Percentiles rank a stretch among this genome's conserved stretches.
phyloP scores from a whole-genome alignment of 2,888 invertebrate genomes.

The Ecdyonurus torrentis region DNA sequence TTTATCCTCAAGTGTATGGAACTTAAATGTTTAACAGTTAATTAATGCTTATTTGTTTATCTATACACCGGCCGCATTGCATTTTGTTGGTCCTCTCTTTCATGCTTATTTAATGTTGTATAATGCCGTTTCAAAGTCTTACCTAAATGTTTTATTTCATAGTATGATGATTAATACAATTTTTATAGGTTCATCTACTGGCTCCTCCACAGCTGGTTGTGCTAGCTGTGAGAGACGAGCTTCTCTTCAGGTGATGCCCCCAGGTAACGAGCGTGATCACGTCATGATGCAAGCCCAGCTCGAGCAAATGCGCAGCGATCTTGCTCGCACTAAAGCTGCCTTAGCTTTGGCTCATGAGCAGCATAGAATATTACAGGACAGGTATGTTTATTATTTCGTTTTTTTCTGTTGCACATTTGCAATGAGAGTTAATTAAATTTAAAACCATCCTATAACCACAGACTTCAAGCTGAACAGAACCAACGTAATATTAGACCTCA shows the following conservation, averaged over 20 bases:
- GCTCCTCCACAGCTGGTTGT: background rate
- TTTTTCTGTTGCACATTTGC: background rate
- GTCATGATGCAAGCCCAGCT: conserved; percentile 26
- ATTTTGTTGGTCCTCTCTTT: too few relatives aligned
- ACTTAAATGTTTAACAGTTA: too few relatives aligned
- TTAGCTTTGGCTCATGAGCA: conserved; percentile 25
- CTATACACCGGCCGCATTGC: too few relatives aligned
- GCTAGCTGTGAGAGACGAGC: conserved; percentile 14
- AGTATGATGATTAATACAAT: too few relatives aligned
- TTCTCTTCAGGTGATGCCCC: conserved; percentile 15
- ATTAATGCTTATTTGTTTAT: too few relatives aligned
- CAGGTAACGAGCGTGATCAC: conserved; percentile 14
- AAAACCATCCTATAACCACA: background rate
- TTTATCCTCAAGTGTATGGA: too few relatives aligned
- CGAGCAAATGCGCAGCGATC: conserved; percentile 26
- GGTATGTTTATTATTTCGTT: conserved; percentile 21
- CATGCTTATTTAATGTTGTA: too few relatives aligned
- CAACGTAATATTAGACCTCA: background rate
- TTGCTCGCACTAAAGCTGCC: conserved; percentile 26
- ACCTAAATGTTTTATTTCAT: too few relatives aligned
- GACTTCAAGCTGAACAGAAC: background rate
- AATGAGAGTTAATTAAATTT: background rate
- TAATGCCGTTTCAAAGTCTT: too few relatives aligned
- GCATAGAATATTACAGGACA: conserved; percentile 26
- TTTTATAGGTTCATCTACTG: background rate